Evolutionary conservation across 2,797 vertebrate species (phyloP), one percentile per base, ranked within the genome.

Genomic region (Botia almorhae): DNA sequence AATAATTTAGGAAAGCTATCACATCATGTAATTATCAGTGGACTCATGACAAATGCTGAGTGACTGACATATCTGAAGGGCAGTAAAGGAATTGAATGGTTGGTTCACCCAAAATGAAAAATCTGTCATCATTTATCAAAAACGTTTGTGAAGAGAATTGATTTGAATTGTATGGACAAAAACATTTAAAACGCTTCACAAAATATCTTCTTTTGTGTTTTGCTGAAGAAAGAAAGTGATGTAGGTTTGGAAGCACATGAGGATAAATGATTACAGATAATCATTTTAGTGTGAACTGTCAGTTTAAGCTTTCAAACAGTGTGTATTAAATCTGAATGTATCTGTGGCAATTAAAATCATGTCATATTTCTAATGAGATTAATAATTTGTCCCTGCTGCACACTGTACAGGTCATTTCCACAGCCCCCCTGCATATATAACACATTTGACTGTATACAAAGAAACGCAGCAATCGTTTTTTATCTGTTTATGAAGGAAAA

Each of bases 301-400:
- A 12, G 17, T 61, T 69, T 7, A 55, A 69, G 55, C 76, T 3
- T 60, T 67, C 7, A 78, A 36, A 39, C 4, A 3, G 61, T 48
- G 29, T 69, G 19, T n/a, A n/a, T 48, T 21, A 58, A 46, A 29
- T 60, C 21, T 48, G 36, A 69, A 50, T 55, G 74, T 76, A 76
- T 76, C 63, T 33, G 10, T 76, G 51, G 74, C 64, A 76, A 69
- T 76, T 29, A 76, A 76, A 13, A 50, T 48, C 1, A 39, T 19
- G 63, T 39, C 33, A 12, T 65, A n/a, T 39, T 65, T 39, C 63
- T 65, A 7, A 64, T 64, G 63, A 65, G 33, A 33, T 64, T 64
- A 17, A 64, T 36, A 64, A 64, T 64, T 29, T 64, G 61, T 60
- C 50, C 36, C 58, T 26, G 12, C 58, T n/a, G 21, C 61, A 16